Base-by-base conservation (phyloP, 2,113 vertebrate genomes). In the Galeopterus variegatus region DNA sequence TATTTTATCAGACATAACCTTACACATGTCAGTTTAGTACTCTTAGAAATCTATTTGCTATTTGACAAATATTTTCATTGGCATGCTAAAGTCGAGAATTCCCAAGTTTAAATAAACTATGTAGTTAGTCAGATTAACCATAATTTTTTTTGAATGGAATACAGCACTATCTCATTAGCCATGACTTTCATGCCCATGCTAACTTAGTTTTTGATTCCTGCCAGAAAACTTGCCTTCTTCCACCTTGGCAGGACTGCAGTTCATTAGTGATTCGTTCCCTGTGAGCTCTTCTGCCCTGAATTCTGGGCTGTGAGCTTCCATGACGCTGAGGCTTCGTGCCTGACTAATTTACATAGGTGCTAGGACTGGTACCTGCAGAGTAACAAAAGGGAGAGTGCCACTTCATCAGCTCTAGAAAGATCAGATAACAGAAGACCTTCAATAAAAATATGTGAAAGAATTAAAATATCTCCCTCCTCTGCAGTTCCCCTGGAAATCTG, bases 1-100 rank as follows among this genome's bases (percentile, higher is more conserved):
- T 50, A 17, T 88, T 76, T 67, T 50, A 60, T 28, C 76, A 67
- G 48, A 77, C 41, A 17, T 18, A 52, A 45, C 64, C 21, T 79
- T 58, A 75, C 50, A 3, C 33, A 5, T 9, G 19, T 41, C 56
- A 56, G 19, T 31, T 70, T 45, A 26, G 9, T 26, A 11, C 48
- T 90, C 73, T 76, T 92, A 56, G 65, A 86, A 76, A 92, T 67
- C 56, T 85, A 24, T 54, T 81, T 33, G 45, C 69, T 75, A 41
- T 54, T 93, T 76, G 52, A 92, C 24, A 88, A 17, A 26, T 80
- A 79, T 67, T 84, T 70, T 76, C 45, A 0, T 88, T 58, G 60
- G 17, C 28, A 11, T 81, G n/a, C 33, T 5, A 5, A 85, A 26
- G 58, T 14, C 26, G 54, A 96, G 41, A 91, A 58, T 72, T 41